phyloP scores from a whole-genome alignment of 1,140 invertebrate species.

The Physella acuta region DNA sequence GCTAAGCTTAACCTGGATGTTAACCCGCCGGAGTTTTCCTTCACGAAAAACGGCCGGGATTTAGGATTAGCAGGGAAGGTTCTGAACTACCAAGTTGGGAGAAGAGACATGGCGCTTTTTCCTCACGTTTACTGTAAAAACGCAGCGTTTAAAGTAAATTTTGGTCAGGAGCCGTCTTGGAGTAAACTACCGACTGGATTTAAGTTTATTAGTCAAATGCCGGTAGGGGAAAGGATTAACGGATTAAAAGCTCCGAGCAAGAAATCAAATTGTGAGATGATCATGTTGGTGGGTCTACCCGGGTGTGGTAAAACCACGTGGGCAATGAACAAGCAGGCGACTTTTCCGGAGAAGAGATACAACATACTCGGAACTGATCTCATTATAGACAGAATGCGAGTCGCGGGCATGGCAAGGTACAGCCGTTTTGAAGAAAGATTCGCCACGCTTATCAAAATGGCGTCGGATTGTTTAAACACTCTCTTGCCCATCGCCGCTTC shows the following conservation, averaged over 20 bases:
- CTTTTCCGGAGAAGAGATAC: background rate
- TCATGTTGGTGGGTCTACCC: background rate
- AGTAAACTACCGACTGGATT: background rate
- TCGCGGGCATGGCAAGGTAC: background rate
- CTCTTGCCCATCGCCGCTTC: background rate
- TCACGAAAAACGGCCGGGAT: background rate
- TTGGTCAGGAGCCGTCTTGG: background rate
- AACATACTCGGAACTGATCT: background rate
- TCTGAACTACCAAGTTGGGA: background rate
- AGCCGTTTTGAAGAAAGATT: background rate
- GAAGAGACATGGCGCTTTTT: background rate
- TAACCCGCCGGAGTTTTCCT: background rate
- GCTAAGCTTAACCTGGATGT: background rate
- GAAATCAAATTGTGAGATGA: background rate
- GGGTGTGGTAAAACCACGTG: background rate
- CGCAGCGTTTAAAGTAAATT: background rate
- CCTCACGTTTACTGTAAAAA: background rate
- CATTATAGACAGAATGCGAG: background rate
- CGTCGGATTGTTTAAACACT: background rate
- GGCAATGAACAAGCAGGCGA: background rate
- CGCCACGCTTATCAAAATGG: background rate
- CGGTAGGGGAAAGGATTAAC: background rate
- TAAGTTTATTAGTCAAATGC: background rate
- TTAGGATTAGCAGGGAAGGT: background rate
- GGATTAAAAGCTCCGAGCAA: background rate